phyloP scores from a whole-genome alignment of 2,888 invertebrate species.

The Caenorhabditis sulstoni region DNA sequence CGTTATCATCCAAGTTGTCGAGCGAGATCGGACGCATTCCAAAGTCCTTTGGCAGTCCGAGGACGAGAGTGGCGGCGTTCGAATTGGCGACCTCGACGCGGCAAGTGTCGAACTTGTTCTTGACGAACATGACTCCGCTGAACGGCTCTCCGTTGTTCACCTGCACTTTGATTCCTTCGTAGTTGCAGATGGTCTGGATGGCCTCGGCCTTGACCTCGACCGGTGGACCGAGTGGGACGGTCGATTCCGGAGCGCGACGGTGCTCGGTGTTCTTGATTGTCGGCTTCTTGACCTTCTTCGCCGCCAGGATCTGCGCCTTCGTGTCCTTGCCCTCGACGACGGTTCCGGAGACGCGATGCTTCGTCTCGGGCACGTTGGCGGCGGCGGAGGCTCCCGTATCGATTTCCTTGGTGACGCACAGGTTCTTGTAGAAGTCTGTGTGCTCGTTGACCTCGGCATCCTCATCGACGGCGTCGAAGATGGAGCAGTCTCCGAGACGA shows the following conservation, averaged over 20 bases:
- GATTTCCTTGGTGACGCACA: constrained; percentile 78
- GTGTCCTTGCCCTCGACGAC: constrained; percentile 64
- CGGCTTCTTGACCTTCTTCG: constrained; percentile 71
- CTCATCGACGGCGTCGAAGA: constrained; percentile 75
- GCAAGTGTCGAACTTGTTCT: constrained; percentile 80
- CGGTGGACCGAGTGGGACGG: constrained; percentile 69
- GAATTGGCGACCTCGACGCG: constrained; percentile 78
- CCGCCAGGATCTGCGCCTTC: constrained; percentile 55
- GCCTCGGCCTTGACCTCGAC: constrained; percentile 74
- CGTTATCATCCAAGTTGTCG: constrained; percentile 68
- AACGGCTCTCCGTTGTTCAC: constrained; percentile 77
- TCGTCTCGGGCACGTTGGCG: constrained; percentile 76
- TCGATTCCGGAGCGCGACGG: constrained; percentile 66
- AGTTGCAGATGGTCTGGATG: constrained; percentile 80
- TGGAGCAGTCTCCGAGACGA: constrained; percentile 76
- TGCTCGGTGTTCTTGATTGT: constrained; percentile 67
- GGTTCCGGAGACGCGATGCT: constrained; percentile 66
- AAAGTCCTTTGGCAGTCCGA: constrained; percentile 79
- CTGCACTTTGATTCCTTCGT: constrained; percentile 80
- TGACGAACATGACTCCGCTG: constrained; percentile 80
- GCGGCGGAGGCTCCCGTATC: constrained; percentile 76
- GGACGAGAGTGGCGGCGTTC: constrained; percentile 75
- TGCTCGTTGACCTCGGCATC: constrained; percentile 75
- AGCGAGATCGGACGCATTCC: constrained; percentile 79
- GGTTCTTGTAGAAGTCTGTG: constrained; percentile 80